Evolutionary conservation across 2,888 invertebrate genomes (phyloP).

Genomic region (Piscicola geometra): DNA sequence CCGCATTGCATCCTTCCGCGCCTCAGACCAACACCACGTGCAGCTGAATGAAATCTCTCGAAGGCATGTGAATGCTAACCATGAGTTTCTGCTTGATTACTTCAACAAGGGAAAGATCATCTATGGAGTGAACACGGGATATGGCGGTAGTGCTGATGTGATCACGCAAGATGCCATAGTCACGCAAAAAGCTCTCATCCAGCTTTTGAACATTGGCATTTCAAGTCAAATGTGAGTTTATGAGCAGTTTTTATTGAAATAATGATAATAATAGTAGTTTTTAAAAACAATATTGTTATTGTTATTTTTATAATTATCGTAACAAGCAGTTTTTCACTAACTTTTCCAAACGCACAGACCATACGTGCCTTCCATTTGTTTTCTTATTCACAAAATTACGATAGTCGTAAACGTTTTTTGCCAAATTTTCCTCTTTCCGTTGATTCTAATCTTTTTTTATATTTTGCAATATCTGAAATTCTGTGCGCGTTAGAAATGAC

Average conservation of each 20-base stretch:
- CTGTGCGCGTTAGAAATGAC: too few species aligned
- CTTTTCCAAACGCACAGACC: too few species aligned
- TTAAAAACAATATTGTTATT: not conserved
- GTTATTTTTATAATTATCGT: too few species aligned
- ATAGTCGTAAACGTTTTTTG: too few species aligned
- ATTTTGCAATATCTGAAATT: too few species aligned
- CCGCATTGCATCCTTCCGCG: not conserved
- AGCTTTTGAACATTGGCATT: conserved; percentile 42
- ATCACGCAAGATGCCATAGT: conserved; percentile 36
- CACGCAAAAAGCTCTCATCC: conserved; percentile 40
- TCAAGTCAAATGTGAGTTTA: not conserved
- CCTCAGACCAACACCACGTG: not conserved
- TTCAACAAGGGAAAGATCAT: conserved; percentile 39
- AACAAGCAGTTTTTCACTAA: not conserved
- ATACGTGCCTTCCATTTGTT: not conserved
- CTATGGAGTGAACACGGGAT: conserved; percentile 46
- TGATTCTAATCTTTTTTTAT: too few species aligned
- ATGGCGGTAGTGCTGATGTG: conserved; percentile 45
- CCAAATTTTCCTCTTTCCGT: too few species aligned
- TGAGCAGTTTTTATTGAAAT: too few species aligned
- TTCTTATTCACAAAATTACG: not conserved
- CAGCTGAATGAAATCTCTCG: not conserved
- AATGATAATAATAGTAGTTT: too few species aligned
- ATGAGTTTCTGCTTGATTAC: conserved; percentile 36
- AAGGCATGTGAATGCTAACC: conserved; percentile 34